A percentile compares a stretch with the other conserved stretches of the same genome.
Evolutionary conservation across 2,113 vertebrate species (phyloP).

Genomic region (Gavialis gangeticus): DNA sequence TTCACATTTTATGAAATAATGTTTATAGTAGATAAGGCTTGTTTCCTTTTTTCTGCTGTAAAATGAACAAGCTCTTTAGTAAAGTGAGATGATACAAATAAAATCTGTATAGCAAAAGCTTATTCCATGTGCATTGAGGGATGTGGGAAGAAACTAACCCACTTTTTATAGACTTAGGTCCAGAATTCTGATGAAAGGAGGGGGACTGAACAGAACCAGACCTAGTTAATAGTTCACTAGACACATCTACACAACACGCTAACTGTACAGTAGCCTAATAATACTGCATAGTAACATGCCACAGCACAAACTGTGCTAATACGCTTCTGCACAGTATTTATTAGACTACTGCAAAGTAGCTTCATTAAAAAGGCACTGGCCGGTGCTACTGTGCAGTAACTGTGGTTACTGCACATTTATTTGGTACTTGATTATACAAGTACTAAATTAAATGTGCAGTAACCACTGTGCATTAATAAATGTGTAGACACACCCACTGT

Average conservation of each 20-base stretch:
- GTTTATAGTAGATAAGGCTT: conserved; percentile 20
- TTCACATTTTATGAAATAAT: conserved; percentile 5
- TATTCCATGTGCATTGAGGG: background rate
- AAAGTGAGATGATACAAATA: background rate
- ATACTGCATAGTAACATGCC: too few relatives aligned
- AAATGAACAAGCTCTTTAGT: background rate
- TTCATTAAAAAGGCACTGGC: too few relatives aligned
- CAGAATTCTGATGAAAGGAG: background rate
- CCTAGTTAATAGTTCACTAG: background rate
- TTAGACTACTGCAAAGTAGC: too few relatives aligned
- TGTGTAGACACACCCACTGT: too few relatives aligned
- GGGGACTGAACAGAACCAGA: background rate
- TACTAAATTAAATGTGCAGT: too few relatives aligned
- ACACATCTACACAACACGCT: background rate
- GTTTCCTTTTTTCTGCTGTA: background rate
- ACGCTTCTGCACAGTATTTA: too few relatives aligned
- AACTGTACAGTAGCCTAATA: too few relatives aligned
- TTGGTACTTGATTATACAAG: too few relatives aligned
- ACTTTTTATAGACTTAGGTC: background rate
- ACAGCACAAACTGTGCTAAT: too few relatives aligned
- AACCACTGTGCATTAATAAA: too few relatives aligned
- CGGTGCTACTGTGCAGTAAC: too few relatives aligned
- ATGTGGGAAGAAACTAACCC: background rate
- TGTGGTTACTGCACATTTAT: too few relatives aligned
- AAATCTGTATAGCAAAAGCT: background rate